These are phyloP conservation scores for Spinus olivaceus DNA, from an alignment of 2,797 vertebrate genomes.

Conservation along the genomic window DNA sequence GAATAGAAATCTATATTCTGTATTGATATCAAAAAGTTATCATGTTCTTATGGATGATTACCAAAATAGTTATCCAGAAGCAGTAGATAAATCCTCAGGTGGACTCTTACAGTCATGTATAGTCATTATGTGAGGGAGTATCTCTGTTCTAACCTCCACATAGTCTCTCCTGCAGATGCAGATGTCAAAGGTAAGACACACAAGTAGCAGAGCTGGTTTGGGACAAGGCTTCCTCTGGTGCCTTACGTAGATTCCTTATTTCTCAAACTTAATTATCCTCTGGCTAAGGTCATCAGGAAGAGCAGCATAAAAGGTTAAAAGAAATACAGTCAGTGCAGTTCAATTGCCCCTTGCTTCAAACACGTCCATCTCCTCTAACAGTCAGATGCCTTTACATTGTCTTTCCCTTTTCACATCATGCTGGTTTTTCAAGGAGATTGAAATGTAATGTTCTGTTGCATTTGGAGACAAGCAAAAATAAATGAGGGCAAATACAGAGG, in stretches of 20 bases:
- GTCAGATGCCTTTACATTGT: not conserved
- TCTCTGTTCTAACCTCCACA: not conserved
- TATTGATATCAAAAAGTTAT: conserved; percentile 25
- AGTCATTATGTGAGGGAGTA: not conserved
- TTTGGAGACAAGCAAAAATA: not conserved
- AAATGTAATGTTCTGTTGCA: not conserved
- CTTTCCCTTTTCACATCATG: not conserved
- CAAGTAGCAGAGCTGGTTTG: not conserved
- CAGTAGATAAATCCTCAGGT: not conserved
- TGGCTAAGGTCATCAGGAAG: not conserved
- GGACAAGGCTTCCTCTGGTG: not conserved
- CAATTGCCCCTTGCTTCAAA: not conserved
- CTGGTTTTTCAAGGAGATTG: not conserved
- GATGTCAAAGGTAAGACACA: not conserved
- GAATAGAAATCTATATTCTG: not conserved
- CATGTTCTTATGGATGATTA: conserved; percentile 18
- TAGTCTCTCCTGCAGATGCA: not conserved
- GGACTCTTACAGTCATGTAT: not conserved
- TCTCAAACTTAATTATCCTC: not conserved
- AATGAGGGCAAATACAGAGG: not conserved
- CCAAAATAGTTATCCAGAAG: conserved; percentile 40
- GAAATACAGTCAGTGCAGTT: not conserved
- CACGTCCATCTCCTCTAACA: not conserved
- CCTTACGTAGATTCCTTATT: not conserved
- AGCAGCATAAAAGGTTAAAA: not conserved